These are phyloP conservation scores for Pocillopora verrucosa DNA, from an alignment of 64 coral and sea anemone species.

Conservation along the genomic window DNA sequence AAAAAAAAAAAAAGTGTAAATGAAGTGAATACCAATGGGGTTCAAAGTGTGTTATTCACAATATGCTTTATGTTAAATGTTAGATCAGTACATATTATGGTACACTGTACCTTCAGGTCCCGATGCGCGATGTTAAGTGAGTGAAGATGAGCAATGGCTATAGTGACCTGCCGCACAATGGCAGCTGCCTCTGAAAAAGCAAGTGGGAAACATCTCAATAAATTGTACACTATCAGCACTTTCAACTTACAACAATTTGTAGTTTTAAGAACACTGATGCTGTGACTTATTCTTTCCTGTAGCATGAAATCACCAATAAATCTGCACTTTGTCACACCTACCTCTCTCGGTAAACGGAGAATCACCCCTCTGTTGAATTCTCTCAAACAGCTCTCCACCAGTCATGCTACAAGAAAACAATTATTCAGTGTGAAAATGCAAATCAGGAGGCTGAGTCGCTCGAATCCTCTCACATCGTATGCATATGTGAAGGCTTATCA, in stretches of 20 bases:
- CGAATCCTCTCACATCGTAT: too few relatives aligned
- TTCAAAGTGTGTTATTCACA: too few relatives aligned
- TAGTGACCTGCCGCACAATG: constrained; percentile 75
- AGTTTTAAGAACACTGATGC: too few relatives aligned
- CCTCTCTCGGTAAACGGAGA: constrained; percentile 97
- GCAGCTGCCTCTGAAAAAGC: constrained; percentile 81
- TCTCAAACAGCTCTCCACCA: constrained; percentile 97
- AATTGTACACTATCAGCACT: not conserved
- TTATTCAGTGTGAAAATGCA: too few relatives aligned
- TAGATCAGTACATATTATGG: not conserved
- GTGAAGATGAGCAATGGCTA: constrained; percentile 90
- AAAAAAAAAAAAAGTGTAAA: not conserved
- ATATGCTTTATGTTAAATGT: not conserved
- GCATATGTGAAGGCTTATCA: too few relatives aligned
- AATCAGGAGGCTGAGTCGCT: too few relatives aligned
- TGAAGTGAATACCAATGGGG: too few relatives aligned
- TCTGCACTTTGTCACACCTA: constrained; percentile 7
- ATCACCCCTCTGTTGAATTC: constrained; percentile 88
- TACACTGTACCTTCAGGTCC: constrained; percentile 82
- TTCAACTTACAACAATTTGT: too few relatives aligned
- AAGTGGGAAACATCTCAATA: not conserved
- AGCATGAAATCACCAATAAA: too few relatives aligned
- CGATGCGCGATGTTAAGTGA: constrained; percentile 92
- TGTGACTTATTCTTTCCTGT: too few relatives aligned
- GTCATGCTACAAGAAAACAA: constrained; percentile 66